Evolutionary conservation across 1,140 invertebrate genomes (phyloP).

Genomic region (Littorina saxatilis): DNA sequence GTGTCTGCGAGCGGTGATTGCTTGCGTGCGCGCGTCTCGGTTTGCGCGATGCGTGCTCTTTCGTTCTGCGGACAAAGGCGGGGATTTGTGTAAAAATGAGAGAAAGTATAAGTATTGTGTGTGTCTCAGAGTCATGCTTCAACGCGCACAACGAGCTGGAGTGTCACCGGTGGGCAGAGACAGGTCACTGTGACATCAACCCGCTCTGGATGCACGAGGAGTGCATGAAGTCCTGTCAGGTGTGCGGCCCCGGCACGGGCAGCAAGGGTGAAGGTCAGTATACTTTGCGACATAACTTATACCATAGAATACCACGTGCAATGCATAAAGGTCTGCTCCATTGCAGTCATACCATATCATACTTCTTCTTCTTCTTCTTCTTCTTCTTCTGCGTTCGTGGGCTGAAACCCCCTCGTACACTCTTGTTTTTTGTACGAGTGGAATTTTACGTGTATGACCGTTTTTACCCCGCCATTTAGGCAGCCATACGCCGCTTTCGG

Average conservation of each 20-base stretch:
- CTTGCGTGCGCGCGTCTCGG: neutral
- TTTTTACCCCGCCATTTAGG: no score
- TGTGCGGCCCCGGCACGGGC: constrained; percentile 20
- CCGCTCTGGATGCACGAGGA: constrained; percentile 61
- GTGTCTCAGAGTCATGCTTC: constrained; percentile 38
- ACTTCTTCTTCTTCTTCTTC: no score
- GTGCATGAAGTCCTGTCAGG: constrained; percentile 59
- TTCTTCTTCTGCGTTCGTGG: no score
- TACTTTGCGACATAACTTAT: no score
- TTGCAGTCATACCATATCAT: no score
- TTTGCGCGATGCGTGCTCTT: neutral
- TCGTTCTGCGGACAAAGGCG: no score
- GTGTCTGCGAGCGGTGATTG: no score
- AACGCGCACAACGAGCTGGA: constrained; percentile 50
- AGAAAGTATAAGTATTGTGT: neutral
- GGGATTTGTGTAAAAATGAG: no score
- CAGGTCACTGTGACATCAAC: constrained; percentile 64
- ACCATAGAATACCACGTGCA: neutral
- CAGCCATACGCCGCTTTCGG: no score
- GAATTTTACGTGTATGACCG: no score
- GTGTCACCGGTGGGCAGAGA: constrained; percentile 58
- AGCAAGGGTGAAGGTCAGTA: neutral
- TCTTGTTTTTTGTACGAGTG: no score
- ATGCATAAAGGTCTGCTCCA: neutral
- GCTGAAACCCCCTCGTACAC: no score